These are phyloP conservation scores for Bergia puertoricense DNA, from an alignment of 92 coral and sea anemone species.

Conservation along the genomic window DNA sequence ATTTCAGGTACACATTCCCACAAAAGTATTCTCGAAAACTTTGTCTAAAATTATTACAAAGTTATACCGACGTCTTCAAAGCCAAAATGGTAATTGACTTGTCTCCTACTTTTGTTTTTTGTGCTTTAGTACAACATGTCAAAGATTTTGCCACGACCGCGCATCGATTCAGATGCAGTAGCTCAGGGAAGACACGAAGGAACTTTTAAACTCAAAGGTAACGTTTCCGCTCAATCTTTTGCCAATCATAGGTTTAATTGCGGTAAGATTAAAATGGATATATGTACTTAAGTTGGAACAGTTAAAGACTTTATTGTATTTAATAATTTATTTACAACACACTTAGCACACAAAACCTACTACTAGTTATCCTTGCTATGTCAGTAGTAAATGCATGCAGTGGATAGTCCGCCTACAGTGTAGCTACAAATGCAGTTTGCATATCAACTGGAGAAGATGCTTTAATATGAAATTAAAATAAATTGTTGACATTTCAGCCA, in stretches of 20 bases:
- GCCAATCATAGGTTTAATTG: background rate
- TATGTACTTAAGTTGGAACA: too few relatives aligned
- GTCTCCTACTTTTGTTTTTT: background rate
- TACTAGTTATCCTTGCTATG: too few relatives aligned
- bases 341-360: background rate
- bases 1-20: too few relatives aligned
- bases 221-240: background rate
- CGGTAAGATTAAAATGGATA: too few relatives aligned
- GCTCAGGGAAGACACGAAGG: background rate
- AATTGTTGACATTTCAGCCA: background rate
- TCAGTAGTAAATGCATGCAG: too few relatives aligned
- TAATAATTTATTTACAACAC: background rate
- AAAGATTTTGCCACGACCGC: background rate
- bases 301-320: background rate
- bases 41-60: background rate
- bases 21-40: too few relatives aligned
- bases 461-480: background rate
- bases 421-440: too few relatives aligned
- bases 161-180: background rate
- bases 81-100: background rate
- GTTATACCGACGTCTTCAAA: background rate
- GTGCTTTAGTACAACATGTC: background rate
- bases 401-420: too few relatives aligned
- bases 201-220: background rate
- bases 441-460: background rate